phyloP scores from a whole-genome alignment of 1,140 invertebrate genomes.

The Cataglyphis hispanica region DNA sequence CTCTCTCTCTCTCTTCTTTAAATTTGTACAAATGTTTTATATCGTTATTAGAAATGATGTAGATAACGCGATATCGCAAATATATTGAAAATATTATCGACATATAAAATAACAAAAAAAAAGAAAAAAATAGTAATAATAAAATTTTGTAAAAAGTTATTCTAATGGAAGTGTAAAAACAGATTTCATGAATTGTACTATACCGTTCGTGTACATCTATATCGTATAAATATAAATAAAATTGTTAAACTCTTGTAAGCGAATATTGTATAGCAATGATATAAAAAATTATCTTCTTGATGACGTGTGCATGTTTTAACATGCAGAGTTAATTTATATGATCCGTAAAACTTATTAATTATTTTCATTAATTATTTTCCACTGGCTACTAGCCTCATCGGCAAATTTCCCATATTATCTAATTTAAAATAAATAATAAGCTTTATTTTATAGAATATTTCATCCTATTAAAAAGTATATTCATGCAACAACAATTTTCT shows the following conservation, averaged over 20 bases:
- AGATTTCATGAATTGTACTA: not conserved
- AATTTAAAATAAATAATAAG: slow-evolving; percentile 16
- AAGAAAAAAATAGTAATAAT: not conserved
- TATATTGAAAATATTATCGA: not conserved
- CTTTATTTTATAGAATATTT: not conserved
- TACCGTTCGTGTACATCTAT: not conserved
- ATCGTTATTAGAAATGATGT: not conserved
- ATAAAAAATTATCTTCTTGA: not conserved
- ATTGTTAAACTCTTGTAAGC: not conserved
- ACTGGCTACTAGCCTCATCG: too few species aligned
- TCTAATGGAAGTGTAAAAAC: not conserved
- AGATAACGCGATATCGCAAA: not conserved
- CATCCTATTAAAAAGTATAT: slow-evolving; percentile 5
- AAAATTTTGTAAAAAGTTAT: not conserved
- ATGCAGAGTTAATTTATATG: not conserved
- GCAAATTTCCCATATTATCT: not conserved
- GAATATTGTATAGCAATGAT: not conserved
- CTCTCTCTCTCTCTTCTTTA: not conserved
- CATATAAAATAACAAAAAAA: not conserved
- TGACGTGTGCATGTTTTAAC: not conserved
- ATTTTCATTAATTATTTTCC: not conserved
- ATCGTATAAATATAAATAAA: not conserved
- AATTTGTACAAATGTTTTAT: not conserved
- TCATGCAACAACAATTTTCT: not conserved
- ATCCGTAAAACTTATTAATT: not conserved